Percentiles rank a stretch among this genome's conserved stretches.
phyloP scores from a whole-genome alignment of 2,113 vertebrate species.

The Bettongia penicillata region DNA sequence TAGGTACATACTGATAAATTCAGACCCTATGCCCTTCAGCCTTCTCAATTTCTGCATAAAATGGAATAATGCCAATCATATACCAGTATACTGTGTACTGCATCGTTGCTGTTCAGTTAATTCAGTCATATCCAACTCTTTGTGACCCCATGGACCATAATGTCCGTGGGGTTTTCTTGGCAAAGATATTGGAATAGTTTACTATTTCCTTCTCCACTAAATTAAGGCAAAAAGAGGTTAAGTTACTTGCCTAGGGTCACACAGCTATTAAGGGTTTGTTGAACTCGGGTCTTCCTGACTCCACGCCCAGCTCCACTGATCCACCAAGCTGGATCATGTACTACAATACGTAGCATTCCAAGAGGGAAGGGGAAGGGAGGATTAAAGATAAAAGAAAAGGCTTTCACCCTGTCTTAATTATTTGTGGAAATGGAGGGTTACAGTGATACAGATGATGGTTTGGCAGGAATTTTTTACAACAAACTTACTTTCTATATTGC shows the following conservation, averaged over 20 bases:
- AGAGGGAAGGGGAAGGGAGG: too few relatives aligned
- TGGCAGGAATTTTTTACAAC: constrained; percentile 33
- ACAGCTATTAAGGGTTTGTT: not conserved
- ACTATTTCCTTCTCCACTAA: not conserved
- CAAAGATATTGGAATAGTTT: not conserved
- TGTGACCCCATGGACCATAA: not conserved
- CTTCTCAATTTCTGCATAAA: not conserved
- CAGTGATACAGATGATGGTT: not conserved
- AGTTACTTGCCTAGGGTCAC: not conserved
- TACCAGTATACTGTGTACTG: not conserved
- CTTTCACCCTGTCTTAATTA: not conserved
- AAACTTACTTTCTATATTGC: constrained; percentile 52
- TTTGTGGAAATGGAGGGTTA: not conserved
- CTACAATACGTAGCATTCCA: not conserved
- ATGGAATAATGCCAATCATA: not conserved
- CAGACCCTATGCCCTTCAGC: not conserved
- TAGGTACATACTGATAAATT: not conserved
- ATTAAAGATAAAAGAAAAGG: not conserved
- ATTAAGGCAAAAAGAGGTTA: not conserved
- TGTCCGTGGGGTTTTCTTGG: not conserved
- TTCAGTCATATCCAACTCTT: not conserved
- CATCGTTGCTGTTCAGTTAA: not conserved
- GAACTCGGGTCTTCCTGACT: not conserved
- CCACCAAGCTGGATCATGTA: too few relatives aligned
- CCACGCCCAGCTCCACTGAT: not conserved